Evolutionary conservation across 2,797 vertebrate species (phyloP).

Genomic region (Loriculus beryllinus): DNA sequence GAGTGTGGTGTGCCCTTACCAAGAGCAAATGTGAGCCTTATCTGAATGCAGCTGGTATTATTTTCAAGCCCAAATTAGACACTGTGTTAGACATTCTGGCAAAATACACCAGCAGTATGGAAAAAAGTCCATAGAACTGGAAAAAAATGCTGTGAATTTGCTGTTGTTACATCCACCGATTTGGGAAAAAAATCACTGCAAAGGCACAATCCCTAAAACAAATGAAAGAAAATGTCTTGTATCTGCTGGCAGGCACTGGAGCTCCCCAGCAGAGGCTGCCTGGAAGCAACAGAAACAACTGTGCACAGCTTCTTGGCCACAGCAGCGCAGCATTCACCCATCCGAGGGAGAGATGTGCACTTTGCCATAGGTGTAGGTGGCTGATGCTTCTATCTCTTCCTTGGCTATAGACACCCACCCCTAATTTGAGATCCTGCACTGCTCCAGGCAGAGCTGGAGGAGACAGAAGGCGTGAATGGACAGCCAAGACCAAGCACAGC

Average conservation of each 20-base stretch:
- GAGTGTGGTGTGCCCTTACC: not conserved
- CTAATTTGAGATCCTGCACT: not conserved
- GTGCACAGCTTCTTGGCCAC: not conserved
- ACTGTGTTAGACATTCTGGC: not conserved
- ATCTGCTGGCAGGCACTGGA: not conserved
- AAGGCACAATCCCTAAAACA: slow-evolving; percentile 36
- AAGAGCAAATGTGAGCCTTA: not conserved
- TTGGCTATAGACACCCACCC: slow-evolving; percentile 9
- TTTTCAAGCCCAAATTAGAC: not conserved
- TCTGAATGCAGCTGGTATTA: not conserved
- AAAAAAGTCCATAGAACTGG: slow-evolving; percentile 36
- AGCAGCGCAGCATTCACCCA: not conserved
- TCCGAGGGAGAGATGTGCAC: not conserved
- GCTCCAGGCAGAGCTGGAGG: slow-evolving; percentile 66
- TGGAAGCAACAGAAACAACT: not conserved
- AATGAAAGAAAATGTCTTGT: slow-evolving; percentile 8
- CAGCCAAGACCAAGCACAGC: slow-evolving; percentile 65
- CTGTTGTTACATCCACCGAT: slow-evolving; percentile 22
- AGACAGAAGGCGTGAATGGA: slow-evolving; percentile 73
- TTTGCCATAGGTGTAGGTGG: not conserved
- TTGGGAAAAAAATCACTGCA: not conserved
- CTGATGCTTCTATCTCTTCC: not conserved
- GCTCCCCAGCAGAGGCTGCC: slow-evolving; percentile 38
- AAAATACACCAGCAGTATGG: slow-evolving; percentile 12
- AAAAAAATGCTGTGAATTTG: slow-evolving; percentile 35